Conservation (phyloP, 1,140 invertebrate genomes). For the Drosophila grimshawi region DNA sequence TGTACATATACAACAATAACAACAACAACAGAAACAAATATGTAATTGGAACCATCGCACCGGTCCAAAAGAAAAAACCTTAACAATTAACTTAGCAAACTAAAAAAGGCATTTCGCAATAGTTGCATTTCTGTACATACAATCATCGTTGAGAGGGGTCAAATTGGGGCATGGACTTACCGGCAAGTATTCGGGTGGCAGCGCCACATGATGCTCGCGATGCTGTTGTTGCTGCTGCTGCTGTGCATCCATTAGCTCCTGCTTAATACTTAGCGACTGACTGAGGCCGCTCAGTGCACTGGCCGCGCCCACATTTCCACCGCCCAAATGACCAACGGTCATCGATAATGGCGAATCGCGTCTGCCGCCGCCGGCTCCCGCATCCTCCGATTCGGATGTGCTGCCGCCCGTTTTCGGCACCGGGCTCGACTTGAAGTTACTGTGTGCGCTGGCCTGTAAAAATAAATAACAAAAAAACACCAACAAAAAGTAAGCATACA, state of each 20-base stretch:
- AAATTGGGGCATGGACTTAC: slow-evolving; percentile 81
- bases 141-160: not conserved
- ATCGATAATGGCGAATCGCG: slow-evolving; percentile 85
- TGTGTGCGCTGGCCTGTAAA: slow-evolving; percentile 86
- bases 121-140: not conserved
- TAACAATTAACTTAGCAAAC: slow-evolving; percentile 78
- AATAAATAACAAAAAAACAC: not conserved
- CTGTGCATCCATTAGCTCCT: slow-evolving; percentile 86
- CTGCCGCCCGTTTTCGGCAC: slow-evolving; percentile 87
- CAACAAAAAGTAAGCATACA: slow-evolving; percentile 4
- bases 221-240: slow-evolving; percentile 76
- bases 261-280: slow-evolving; percentile 87
- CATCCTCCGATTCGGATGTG: slow-evolving; percentile 87
- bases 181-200: slow-evolving; percentile 82
- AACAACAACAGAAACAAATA: slow-evolving; percentile 45
- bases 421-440: slow-evolving; percentile 88
- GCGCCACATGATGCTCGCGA: slow-evolving; percentile 78
- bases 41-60: slow-evolving; percentile 83
- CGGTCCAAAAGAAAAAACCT: slow-evolving; percentile 85
- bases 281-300: slow-evolving; percentile 78
- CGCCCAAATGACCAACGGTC: slow-evolving; percentile 71
- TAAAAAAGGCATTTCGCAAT: slow-evolving; percentile 47
- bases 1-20: slow-evolving; percentile 16
- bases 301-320: slow-evolving; percentile 77
- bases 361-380: slow-evolving; percentile 83